A percentile compares a stretch with the other conserved stretches of the same genome.
Conservation (phyloP, 2,797 vertebrate species). For the Malacoraja senta region DNA sequence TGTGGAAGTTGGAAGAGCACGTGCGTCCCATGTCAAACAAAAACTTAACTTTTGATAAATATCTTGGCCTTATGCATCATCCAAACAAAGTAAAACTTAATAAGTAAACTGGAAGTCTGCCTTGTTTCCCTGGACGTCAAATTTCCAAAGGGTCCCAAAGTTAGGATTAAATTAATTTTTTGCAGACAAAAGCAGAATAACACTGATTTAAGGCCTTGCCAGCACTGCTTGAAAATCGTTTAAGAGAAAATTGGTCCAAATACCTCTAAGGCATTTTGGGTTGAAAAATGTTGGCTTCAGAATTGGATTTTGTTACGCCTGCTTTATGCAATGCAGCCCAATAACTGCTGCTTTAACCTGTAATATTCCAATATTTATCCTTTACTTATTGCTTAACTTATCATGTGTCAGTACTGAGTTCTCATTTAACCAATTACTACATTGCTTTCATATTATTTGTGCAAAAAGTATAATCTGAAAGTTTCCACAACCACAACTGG, state of each 20-base stretch:
- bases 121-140: not conserved
- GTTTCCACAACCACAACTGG: not conserved
- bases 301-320: not conserved
- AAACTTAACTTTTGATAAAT: not conserved
- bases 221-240: not conserved
- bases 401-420: not conserved
- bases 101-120: not conserved
- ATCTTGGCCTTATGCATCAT: not conserved
- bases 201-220: not conserved
- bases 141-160: not conserved
- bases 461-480: not conserved
- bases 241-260: not conserved
- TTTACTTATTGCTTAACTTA: not conserved
- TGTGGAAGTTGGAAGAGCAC: not conserved
- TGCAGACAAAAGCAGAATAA: not conserved
- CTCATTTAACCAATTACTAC: not conserved
- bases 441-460: not conserved
- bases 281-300: not conserved
- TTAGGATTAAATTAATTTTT: not conserved
- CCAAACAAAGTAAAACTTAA: not conserved
- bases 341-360: not conserved
- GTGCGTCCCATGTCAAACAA: not conserved
- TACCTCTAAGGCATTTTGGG: not conserved
- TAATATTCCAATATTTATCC: not conserved
- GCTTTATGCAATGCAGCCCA: not conserved